A percentile compares a stretch with the other conserved stretches of the same genome.
These are phyloP conservation scores for Lamprotornis superbus DNA, from an alignment of 2,113 vertebrate species.

Conservation along the genomic window DNA sequence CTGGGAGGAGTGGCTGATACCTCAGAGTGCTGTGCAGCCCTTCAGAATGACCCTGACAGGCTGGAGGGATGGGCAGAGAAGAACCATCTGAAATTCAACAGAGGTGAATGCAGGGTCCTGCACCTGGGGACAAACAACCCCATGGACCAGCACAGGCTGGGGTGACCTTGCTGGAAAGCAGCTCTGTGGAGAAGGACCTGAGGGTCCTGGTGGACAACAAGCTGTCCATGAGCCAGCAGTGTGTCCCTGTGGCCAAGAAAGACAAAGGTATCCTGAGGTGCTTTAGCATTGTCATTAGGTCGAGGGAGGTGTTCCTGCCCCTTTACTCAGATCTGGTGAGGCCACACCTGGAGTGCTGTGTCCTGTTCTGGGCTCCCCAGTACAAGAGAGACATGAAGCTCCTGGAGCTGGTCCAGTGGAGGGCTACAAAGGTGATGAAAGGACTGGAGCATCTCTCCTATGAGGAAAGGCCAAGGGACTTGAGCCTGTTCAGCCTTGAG, in stretches of 20 bases:
- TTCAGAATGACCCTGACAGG: not conserved
- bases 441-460: not conserved
- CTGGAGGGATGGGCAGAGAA: not conserved
- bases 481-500: not conserved
- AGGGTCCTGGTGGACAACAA: not conserved
- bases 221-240: not conserved
- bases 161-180: not conserved
- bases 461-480: not conserved
- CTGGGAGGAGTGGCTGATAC: accelerated
- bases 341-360: not conserved
- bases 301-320: not conserved
- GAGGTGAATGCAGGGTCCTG: accelerated
- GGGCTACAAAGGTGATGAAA: not conserved
- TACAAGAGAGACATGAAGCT: not conserved
- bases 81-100: not conserved
- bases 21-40: not conserved
- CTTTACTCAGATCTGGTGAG: not conserved
- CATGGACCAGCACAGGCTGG: not conserved
- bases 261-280: too few species aligned
- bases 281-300: not conserved
- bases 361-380: not conserved
- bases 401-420: not conserved
- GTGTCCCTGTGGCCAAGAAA: not conserved
- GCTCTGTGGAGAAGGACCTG: not conserved
- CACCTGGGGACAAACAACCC: accelerated